Conservation (phyloP, 2,888 invertebrate species). For the Sthenelais limicola region DNA sequence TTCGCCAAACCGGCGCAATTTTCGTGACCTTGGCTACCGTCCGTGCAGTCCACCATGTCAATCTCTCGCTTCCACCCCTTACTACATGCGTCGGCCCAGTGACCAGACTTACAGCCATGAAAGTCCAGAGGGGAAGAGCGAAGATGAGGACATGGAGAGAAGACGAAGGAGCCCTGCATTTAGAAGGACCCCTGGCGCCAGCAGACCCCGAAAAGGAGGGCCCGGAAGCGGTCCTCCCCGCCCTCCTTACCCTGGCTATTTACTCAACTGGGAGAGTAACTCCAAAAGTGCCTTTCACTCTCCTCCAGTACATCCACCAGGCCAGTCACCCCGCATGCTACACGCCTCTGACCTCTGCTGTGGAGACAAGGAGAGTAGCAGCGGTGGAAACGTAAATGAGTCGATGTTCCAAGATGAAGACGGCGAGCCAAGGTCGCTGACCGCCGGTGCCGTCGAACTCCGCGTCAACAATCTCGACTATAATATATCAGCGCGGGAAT, state of each 20-base stretch:
- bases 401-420: not conserved
- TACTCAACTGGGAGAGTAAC: not conserved
- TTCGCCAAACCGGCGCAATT: too few relatives aligned
- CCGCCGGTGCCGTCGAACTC: slow-evolving; percentile 58
- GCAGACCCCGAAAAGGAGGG: too few relatives aligned
- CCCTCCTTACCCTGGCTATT: slow-evolving; percentile 16
- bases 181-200: slow-evolving; percentile 54
- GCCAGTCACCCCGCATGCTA: not conserved
- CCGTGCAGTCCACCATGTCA: too few relatives aligned
- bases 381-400: not conserved
- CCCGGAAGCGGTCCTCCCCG: not conserved
- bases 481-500: slow-evolving; percentile 79
- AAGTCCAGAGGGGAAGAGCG: too few relatives aligned
- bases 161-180: slow-evolving; percentile 42
- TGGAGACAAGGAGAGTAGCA: not conserved
- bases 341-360: slow-evolving; percentile 35
- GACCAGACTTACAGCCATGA: too few relatives aligned
- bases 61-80: too few relatives aligned
- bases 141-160: too few relatives aligned
- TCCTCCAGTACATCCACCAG: not conserved
- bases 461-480: slow-evolving; percentile 81
- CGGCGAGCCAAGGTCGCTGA: not conserved
- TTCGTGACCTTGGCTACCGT: too few relatives aligned
- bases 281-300: slow-evolving; percentile 20
- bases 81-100: too few relatives aligned